Evolutionary conservation across 2,113 vertebrate genomes (phyloP).

Genomic region (Gymnarchus niloticus): DNA sequence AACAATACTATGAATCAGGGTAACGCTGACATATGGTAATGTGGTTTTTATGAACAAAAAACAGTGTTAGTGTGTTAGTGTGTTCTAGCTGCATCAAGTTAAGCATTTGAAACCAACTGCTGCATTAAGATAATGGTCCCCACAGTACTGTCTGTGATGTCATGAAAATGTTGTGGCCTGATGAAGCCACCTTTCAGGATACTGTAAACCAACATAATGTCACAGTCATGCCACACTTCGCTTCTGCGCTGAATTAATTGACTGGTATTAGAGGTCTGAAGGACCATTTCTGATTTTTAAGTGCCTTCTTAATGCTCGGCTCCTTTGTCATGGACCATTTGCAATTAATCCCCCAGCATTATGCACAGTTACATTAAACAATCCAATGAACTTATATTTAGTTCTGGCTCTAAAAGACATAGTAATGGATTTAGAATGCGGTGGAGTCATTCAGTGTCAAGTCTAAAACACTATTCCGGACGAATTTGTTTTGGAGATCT

Average conservation of each 20-base stretch:
- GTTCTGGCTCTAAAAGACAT: constrained; percentile 52
- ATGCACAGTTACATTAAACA: constrained; percentile 70
- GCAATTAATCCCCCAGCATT: constrained; percentile 66
- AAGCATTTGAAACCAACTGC: neutral
- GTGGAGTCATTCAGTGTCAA: constrained; percentile 45
- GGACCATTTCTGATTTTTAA: constrained; percentile 59
- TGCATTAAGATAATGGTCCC: neutral
- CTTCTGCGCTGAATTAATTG: constrained; percentile 54
- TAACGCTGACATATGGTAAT: constrained; percentile 5
- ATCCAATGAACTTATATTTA: constrained; percentile 65
- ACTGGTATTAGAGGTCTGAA: constrained; percentile 53
- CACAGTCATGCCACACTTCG: constrained; percentile 43
- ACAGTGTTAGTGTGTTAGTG: neutral
- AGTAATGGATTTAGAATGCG: constrained; percentile 66
- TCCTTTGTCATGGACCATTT: constrained; percentile 54
- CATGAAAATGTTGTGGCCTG: neutral
- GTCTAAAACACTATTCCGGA: constrained; percentile 52
- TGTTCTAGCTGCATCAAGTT: neutral
- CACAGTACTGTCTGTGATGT: neutral
- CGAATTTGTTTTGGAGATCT: constrained; percentile 26
- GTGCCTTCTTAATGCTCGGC: constrained; percentile 57
- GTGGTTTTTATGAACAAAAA: neutral
- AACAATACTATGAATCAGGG: neutral
- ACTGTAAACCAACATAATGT: constrained; percentile 34
- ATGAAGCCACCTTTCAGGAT: neutral